Evolutionary conservation across 2,113 vertebrate genomes (phyloP).

Genomic region (Burhinus oedicnemus): DNA sequence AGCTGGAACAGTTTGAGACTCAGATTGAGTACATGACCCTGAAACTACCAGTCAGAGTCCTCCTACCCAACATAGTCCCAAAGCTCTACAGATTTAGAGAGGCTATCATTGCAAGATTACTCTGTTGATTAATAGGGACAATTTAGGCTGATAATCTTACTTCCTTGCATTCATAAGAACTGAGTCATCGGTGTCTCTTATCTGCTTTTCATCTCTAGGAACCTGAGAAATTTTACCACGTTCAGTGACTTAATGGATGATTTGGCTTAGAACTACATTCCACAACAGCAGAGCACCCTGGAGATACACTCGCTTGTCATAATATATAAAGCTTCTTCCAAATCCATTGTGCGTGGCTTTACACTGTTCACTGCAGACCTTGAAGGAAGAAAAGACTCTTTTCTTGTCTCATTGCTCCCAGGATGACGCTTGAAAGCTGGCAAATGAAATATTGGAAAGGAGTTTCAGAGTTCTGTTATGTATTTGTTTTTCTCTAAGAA

Average conservation of each 20-base stretch:
- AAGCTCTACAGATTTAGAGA: background rate
- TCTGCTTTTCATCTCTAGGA: constrained; percentile 23
- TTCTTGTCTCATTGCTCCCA: constrained; percentile 69
- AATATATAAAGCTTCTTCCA: constrained; percentile 56
- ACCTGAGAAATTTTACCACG: constrained; percentile 28
- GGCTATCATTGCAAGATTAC: background rate
- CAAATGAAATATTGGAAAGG: constrained; percentile 54
- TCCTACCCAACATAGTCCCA: background rate
- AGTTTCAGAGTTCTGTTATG: constrained; percentile 2
- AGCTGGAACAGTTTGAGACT: background rate
- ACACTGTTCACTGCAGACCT: constrained; percentile 39
- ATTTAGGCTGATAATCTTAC: constrained; percentile 1
- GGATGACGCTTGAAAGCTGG: constrained; percentile 20
- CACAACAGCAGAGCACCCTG: constrained; percentile 53
- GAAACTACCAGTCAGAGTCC: background rate
- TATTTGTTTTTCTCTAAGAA: constrained; percentile 64
- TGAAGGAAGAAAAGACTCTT: constrained; percentile 56
- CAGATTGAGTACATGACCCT: background rate
- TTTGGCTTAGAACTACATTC: constrained; percentile 32
- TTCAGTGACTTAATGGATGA: constrained; percentile 48
- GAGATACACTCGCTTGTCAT: constrained; percentile 62
- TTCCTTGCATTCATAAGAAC: background rate
- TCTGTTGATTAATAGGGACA: constrained; percentile 6
- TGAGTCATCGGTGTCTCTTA: background rate
- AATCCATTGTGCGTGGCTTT: constrained; percentile 27